Conservation (phyloP, 2,797 vertebrate genomes). For the Catamblyrhynchus diadema region DNA sequence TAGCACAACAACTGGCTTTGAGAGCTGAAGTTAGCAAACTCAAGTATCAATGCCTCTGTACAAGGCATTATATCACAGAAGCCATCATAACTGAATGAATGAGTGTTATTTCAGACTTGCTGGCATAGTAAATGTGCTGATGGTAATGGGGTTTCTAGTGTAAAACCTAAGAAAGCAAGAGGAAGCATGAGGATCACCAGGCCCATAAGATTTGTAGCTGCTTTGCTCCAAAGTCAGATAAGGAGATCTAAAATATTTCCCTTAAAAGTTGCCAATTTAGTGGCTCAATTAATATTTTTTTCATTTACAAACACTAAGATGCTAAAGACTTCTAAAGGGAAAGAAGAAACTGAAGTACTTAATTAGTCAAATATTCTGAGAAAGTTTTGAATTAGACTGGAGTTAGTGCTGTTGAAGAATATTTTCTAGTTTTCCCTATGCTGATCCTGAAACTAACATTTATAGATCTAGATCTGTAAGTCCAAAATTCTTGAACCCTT, state of each 20-base stretch:
- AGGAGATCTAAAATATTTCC: neutral
- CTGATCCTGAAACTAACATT: neutral
- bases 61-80: neutral
- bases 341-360: neutral
- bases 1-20: neutral
- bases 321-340: neutral
- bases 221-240: neutral
- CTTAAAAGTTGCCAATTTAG: neutral
- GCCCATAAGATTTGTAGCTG: neutral
- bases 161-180: neutral
- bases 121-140: neutral
- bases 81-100: neutral
- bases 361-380: neutral
- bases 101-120: neutral
- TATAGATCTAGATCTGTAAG: neutral
- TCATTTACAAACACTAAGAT: neutral
- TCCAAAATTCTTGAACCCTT: neutral
- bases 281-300: neutral
- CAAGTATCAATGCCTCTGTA: neutral
- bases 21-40: neutral
- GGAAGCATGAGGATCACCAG: neutral
- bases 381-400: neutral
- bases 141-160: neutral
- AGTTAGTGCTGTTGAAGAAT: neutral
- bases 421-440: neutral